Base-by-base conservation (phyloP, 2,888 invertebrate species). In the Plagodis pulveraria region DNA sequence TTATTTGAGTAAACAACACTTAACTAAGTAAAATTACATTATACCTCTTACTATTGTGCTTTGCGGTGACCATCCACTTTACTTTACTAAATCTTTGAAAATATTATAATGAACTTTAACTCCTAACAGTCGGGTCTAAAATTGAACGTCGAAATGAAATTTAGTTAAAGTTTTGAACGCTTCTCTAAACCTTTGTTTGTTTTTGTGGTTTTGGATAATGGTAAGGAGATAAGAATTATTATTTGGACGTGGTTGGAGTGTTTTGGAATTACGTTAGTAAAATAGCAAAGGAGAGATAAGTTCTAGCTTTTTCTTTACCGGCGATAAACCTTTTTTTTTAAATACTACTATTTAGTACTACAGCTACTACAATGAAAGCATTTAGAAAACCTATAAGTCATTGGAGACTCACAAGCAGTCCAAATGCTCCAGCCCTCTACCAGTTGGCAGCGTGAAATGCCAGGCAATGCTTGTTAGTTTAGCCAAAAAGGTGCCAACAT, bases 161-260 rank as follows among this genome's bases (percentile, higher is more conserved):
- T 40, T 49, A n/a, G 44, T 41, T 12, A n/a, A 42, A 42, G 32
- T 46, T 48, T 22, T 33, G 42, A 44, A 9, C n/a, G 57, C 38
- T 41, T 41, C 56, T 45, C 52, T 52, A 52, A 52, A 35, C 32
- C 42, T 41, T 50, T 40, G 52, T 52, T 47, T 58, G 49, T 49
- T 56, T 50, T 22, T 56, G 56, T 42, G 56, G 56, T 50, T 56
- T 56, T 11, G 50, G 50, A 35, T 41, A 41, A 46, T 50, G 50
- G 50, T 46, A 22, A 41, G 8, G 35, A 50, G 50, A 50, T 56
- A 56, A 56, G 41, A 54, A 6, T 22, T 22, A 46, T 50, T 46
- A 46, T 56, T 56, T 56, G 50, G 42, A 34, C 42, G n/a, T 11
- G n/a, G 45, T 45, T 45, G 11, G 32, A 46, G 46, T 46, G 46